These are phyloP conservation scores for Choristoneura rosaceana DNA, from an alignment of 2,888 invertebrate genomes.

Conservation along the genomic window DNA sequence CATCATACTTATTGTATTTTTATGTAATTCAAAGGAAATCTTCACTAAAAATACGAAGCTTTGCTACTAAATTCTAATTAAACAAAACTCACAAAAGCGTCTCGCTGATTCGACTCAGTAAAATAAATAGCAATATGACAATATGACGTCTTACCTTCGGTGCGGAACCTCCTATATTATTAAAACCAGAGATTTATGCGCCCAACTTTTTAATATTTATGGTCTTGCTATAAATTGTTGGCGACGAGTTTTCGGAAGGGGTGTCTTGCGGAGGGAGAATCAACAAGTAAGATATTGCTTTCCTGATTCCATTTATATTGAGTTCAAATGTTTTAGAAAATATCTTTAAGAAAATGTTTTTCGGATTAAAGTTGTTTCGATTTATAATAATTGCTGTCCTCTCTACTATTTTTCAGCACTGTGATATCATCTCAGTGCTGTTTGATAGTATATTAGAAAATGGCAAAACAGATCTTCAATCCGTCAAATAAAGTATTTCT, in stretches of 20 bases:
- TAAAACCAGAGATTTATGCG: slow-evolving; percentile 79
- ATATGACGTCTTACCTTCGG: slow-evolving; percentile 61
- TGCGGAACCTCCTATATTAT: slow-evolving; percentile 69
- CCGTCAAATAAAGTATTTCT: no score
- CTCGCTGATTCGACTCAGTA: no score
- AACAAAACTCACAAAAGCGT: no score
- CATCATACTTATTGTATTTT: no score
- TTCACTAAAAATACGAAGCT: no score
- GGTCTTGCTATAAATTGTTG: slow-evolving; percentile 78
- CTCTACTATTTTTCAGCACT: no score
- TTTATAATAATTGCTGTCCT: not conserved
- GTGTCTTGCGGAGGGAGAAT: slow-evolving; percentile 68
- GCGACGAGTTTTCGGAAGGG: slow-evolving; percentile 68
- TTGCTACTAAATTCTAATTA: no score
- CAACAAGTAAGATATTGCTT: slow-evolving; percentile 69
- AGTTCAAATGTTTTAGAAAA: slow-evolving; percentile 17
- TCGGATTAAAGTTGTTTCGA: not conserved
- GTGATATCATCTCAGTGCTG: no score
- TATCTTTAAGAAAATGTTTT: not conserved
- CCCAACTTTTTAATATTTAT: slow-evolving; percentile 84
- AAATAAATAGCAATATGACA: slow-evolving; percentile 10
- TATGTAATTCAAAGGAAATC: no score
- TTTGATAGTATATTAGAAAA: no score
- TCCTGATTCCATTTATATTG: slow-evolving; percentile 31
- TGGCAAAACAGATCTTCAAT: no score